Evolutionary conservation across 2,888 invertebrate species (phyloP).

Genomic region (Panopea generosa): DNA sequence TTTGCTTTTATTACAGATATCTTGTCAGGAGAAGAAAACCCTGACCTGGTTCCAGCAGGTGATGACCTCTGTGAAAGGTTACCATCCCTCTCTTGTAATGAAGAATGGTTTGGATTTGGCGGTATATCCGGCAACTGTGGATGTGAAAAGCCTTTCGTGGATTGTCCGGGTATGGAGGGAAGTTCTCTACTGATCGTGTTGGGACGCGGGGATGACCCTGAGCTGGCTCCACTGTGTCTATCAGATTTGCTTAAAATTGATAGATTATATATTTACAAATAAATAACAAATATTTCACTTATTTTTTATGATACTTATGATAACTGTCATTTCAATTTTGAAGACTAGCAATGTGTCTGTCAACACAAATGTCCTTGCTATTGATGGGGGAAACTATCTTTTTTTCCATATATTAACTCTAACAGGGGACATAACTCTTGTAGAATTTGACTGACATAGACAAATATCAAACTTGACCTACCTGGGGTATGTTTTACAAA

Average conservation of each 20-base stretch:
- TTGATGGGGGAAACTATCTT: no score
- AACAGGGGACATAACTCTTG: no score
- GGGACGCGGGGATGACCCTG: slow-evolving; percentile 66
- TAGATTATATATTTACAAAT: no score
- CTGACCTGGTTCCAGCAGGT: background rate
- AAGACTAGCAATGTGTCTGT: no score
- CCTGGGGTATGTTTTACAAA: no score
- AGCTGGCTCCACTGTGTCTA: slow-evolving; percentile 68
- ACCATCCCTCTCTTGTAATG: background rate
- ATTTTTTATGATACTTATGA: no score
- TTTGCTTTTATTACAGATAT: background rate
- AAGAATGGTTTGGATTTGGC: slow-evolving; percentile 4
- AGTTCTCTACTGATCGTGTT: slow-evolving; percentile 69
- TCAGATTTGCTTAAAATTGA: slow-evolving; percentile 2
- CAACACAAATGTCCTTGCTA: no score
- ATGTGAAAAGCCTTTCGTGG: slow-evolving; percentile 32
- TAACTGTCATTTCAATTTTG: no score
- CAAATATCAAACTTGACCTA: no score
- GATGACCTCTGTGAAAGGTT: slow-evolving; percentile 6
- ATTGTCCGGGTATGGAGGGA: slow-evolving; percentile 66
- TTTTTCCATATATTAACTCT: no score
- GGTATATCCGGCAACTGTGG: slow-evolving; percentile 52
- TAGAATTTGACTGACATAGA: no score
- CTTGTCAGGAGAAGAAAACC: background rate
- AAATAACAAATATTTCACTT: no score